Evolutionary conservation across 2,797 vertebrate species (phyloP).

Genomic region (Benthosema pterotum): DNA sequence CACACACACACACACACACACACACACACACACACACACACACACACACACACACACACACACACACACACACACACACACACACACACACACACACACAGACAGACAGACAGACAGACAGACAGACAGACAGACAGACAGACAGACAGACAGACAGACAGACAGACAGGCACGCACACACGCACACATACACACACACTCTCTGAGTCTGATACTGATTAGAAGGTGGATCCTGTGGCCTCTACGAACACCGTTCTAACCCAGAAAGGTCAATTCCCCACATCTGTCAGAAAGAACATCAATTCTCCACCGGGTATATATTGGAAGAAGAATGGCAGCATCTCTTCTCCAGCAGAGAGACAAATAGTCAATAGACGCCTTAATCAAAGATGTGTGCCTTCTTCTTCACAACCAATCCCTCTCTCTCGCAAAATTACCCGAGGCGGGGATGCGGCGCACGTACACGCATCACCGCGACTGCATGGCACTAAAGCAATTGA

Average conservation of each 20-base stretch:
- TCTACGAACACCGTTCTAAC: background rate
- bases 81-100: no score
- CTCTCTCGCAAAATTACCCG: conserved; percentile 23
- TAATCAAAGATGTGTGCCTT: conserved; percentile 61
- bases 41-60: no score
- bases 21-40: no score
- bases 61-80: no score
- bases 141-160: no score
- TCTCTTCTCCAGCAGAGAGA: conserved; percentile 37
- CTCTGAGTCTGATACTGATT: background rate
- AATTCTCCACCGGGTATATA: background rate
- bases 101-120: no score
- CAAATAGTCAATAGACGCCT: conserved; percentile 38
- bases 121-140: no score
- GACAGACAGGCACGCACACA: no score
- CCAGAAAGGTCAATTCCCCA: background rate
- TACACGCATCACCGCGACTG: conserved; percentile 29
- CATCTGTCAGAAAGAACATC: conserved; percentile 3
- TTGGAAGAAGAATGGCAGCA: conserved; percentile 22
- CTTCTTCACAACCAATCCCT: conserved; percentile 36
- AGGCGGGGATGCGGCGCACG: conserved; percentile 21
- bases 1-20: no score
- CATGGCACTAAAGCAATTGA: conserved; percentile 38
- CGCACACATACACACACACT: no score
- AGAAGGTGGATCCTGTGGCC: background rate